A percentile compares a stretch with the other conserved stretches of the same genome.
These are phyloP conservation scores for Lipophrys pholis DNA, from an alignment of 2,113 vertebrate species.

Conservation along the genomic window DNA sequence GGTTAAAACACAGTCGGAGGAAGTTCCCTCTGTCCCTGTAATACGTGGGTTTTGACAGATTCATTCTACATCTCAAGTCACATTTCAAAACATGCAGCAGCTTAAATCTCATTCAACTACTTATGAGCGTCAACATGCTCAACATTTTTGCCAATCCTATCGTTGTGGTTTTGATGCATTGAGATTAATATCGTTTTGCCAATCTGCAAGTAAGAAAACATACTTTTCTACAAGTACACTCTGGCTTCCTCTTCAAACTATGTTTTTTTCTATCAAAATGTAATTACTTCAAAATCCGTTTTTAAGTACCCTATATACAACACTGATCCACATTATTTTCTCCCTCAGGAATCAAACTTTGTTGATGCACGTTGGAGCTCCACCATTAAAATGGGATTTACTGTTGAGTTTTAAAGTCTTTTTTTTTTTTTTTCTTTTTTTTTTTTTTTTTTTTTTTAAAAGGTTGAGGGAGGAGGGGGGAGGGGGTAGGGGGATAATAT, in stretches of 20 bases:
- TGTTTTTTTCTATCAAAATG: background rate
- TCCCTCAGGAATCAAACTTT: background rate
- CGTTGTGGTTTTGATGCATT: background rate
- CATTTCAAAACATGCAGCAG: no score
- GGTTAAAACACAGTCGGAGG: slow-evolving; percentile 12
- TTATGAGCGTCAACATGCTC: no score
- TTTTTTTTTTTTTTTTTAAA: no score
- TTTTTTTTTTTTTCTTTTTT: no score
- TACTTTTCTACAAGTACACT: background rate
- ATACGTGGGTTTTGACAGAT: slow-evolving; percentile 15
- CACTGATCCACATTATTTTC: no score
- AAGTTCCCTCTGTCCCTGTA: background rate
- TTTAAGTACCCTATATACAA: no score
- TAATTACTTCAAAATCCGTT: background rate
- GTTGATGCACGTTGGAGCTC: background rate
- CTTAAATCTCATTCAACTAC: background rate
- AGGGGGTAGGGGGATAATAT: no score
- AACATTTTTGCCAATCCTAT: background rate
- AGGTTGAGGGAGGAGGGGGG: no score
- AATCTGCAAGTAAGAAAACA: background rate
- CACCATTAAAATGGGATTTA: slow-evolving; percentile 35
- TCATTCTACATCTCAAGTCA: no score
- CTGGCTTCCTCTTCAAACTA: background rate
- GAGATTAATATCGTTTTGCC: background rate
- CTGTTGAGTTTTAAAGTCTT: no score